Percentiles rank a stretch among this genome's conserved stretches.
phyloP scores from a whole-genome alignment of 2,797 vertebrate species.

The Caiman crocodilus region DNA sequence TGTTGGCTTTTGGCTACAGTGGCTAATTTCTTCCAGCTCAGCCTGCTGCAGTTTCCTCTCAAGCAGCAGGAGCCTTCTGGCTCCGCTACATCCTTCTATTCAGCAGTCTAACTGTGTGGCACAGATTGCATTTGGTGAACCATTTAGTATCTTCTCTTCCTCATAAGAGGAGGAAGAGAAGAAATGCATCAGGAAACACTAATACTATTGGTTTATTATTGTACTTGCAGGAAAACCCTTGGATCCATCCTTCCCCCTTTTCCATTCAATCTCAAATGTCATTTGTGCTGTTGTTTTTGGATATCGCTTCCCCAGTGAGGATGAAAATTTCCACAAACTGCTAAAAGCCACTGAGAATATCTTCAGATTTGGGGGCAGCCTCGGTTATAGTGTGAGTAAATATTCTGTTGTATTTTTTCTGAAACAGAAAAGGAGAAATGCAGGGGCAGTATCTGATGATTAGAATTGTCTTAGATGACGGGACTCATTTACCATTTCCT shows the following conservation, averaged over 20 bases:
- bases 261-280: constrained; percentile 68
- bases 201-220: neutral
- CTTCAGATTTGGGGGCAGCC: constrained; percentile 60
- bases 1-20: too few relatives aligned
- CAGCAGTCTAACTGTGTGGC: too few relatives aligned
- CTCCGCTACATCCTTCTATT: too few relatives aligned
- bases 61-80: too few relatives aligned
- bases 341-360: constrained; percentile 51
- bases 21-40: too few relatives aligned
- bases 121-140: too few relatives aligned
- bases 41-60: too few relatives aligned
- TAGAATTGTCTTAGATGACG: neutral
- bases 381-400: constrained; percentile 60
- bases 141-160: neutral
- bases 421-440: neutral
- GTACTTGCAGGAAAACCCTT: constrained; percentile 52
- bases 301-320: constrained; percentile 69
- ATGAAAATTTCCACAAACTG: constrained; percentile 62
- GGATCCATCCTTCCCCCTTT: constrained; percentile 57
- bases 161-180: neutral
- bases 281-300: constrained; percentile 72
- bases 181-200: neutral
- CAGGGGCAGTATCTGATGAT: neutral
- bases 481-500: neutral
- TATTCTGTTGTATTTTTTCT: neutral